phyloP scores from a whole-genome alignment of 1,140 invertebrate genomes.

The Drosophila tani region DNA sequence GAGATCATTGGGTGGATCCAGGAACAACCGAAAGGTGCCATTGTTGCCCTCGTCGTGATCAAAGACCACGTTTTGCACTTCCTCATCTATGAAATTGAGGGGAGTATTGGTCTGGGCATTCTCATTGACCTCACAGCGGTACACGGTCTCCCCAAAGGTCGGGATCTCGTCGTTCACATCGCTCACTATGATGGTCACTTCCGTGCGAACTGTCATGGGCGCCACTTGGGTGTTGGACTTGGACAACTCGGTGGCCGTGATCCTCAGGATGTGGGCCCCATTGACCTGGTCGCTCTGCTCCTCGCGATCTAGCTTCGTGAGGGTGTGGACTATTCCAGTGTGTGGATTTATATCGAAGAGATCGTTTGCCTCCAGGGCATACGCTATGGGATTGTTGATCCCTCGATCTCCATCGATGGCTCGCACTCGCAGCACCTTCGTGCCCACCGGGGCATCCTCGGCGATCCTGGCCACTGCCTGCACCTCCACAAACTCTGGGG shows the following conservation, averaged over 20 bases:
- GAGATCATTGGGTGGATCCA: conserved; percentile 92
- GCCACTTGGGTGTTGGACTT: conserved; percentile 88
- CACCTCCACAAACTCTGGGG: conserved; percentile 94
- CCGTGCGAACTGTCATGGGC: conserved; percentile 91
- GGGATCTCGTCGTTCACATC: conserved; percentile 98
- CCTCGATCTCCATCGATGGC: conserved; percentile 96
- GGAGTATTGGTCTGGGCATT: conserved; percentile 96
- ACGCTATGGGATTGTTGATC: conserved; percentile 94
- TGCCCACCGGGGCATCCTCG: conserved; percentile 93
- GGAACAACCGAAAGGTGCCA: conserved; percentile 94
- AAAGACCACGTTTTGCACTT: conserved; percentile 93
- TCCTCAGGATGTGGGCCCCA: conserved; percentile 94
- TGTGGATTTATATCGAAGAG: conserved; percentile 91
- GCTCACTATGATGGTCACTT: conserved; percentile 96
- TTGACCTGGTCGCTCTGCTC: conserved; percentile 90
- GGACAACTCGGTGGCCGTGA: conserved; percentile 89
- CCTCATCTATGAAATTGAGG: conserved; percentile 92
- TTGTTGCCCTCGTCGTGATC: conserved; percentile 98
- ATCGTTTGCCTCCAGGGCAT: conserved; percentile 91
- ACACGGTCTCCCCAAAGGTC: conserved; percentile 91
- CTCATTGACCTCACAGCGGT: conserved; percentile 96
- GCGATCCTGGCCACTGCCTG: conserved; percentile 94
- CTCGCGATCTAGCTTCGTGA: conserved; percentile 92
- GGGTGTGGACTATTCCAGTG: conserved; percentile 92
- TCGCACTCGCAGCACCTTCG: conserved; percentile 93